Evolutionary conservation across 2,888 invertebrate genomes (phyloP).

Genomic region (Netelia virgata): DNA sequence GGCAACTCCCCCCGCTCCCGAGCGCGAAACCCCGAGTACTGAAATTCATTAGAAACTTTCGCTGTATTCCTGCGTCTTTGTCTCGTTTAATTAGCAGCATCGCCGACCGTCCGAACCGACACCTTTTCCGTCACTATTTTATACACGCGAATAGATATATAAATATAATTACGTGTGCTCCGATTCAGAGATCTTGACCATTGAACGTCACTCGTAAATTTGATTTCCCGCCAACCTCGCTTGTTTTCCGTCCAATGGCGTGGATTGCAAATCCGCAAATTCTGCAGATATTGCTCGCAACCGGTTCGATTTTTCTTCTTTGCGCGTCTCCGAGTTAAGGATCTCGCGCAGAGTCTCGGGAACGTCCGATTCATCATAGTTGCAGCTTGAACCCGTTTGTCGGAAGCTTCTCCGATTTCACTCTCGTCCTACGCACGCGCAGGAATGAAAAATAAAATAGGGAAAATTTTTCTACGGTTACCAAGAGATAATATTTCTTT

Average conservation of each 20-base stretch:
- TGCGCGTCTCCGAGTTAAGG: slow-evolving; percentile 1
- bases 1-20: slow-evolving; percentile 36
- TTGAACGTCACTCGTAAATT: slow-evolving; percentile 43
- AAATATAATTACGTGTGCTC: too few species aligned
- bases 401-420: slow-evolving; percentile 49
- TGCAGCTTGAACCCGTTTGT: slow-evolving; percentile 33
- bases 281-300: too few species aligned
- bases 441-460: slow-evolving; percentile 26
- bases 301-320: not conserved
- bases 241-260: not conserved
- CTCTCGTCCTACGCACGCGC: slow-evolving; percentile 18
- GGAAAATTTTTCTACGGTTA: slow-evolving; percentile 38
- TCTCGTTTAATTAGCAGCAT: slow-evolving; percentile 60
- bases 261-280: too few species aligned
- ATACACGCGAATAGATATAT: not conserved
- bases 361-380: not conserved
- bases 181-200: slow-evolving; percentile 10
- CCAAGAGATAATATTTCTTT: not conserved
- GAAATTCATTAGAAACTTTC: slow-evolving; percentile 67
- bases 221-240: slow-evolving; percentile 21
- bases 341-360: not conserved
- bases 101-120: slow-evolving; percentile 12
- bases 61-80: slow-evolving; percentile 28
- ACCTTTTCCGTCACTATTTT: slow-evolving; percentile 27
- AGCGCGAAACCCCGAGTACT: slow-evolving; percentile 17